Evolutionary conservation across 1,140 invertebrate genomes (phyloP), one percentile per base, ranked within the genome.

Genomic region (Adoxophyes honmai): DNA sequence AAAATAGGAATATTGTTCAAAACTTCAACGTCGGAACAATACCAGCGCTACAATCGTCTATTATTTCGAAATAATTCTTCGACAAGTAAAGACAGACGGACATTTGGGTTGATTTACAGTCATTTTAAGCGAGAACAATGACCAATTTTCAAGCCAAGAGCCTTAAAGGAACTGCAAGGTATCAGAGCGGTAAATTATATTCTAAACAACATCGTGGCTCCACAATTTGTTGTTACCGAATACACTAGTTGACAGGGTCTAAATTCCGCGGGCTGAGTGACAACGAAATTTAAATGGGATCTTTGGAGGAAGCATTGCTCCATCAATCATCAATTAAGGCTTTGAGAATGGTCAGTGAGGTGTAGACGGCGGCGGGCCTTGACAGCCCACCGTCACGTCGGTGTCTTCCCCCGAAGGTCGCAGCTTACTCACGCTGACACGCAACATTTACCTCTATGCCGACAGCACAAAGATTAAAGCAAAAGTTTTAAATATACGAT

Each of bases 331-430:
- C 42, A 48, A 48, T 48, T 48, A 48, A 64, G 57, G 65, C 62
- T 68, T 62, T 63, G 60, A 65, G 64, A 67, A 58, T 69, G 65
- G 36, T 44, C 64, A 67, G 44, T 62, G 64, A 55, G 62, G 56
- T 66, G 68, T 62, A 48, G 34, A 65, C 42, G 42, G 42, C 42
- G 42, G 42, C 16, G 11, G 21, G 42, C 42, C 42, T 48, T 48
- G 63, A 55, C 48, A 53, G 58, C 36, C 61, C 37, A 53, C 52
- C 44, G 65, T 66, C 63, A 70, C 64, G 67, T 72, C 42, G 10
- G 6, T 11, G 61, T n/a, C 38, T 54, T 21, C 34, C 44, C 42
- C 14, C 39, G 62, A 74, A 77, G 71, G 69, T 65, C 62, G 51
- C 11, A 38, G 11, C 34, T 73, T 68, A 60, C 59, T 60, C 39